Evolutionary conservation across 2,113 vertebrate species (phyloP).

Genomic region (Petromus typicus): DNA sequence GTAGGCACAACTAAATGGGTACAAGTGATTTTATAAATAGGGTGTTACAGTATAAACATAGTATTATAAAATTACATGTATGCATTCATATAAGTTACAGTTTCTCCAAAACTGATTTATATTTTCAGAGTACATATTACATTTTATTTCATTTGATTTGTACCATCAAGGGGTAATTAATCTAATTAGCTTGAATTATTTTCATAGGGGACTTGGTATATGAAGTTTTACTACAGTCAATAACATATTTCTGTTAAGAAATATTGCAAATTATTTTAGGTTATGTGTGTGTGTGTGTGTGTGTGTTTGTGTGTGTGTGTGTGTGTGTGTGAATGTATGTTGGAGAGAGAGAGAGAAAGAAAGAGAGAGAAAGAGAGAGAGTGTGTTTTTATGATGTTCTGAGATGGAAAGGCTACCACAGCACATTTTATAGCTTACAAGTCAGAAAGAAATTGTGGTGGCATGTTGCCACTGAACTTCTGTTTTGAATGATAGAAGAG

Average conservation of each 20-base stretch:
- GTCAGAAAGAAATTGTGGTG: constrained; percentile 26
- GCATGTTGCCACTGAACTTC: constrained; percentile 66
- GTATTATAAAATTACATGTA: neutral
- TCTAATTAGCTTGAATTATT: neutral
- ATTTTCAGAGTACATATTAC: constrained; percentile 33
- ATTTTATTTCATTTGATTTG: neutral
- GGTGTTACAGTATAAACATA: neutral
- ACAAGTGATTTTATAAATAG: neutral
- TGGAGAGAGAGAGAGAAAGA: neutral
- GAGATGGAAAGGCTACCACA: constrained; percentile 12
- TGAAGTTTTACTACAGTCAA: neutral
- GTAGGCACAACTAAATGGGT: neutral
- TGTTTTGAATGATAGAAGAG: constrained; percentile 77
- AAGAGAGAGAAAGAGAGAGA: neutral
- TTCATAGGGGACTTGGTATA: neutral
- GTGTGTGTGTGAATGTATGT: neutral
- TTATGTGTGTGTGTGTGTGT: neutral
- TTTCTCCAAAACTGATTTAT: neutral
- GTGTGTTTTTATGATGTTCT: neutral
- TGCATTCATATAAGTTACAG: neutral
- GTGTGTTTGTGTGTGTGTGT: neutral
- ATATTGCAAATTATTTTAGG: neutral
- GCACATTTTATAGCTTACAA: constrained; percentile 51
- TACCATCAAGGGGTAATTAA: neutral
- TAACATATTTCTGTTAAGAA: constrained; percentile 50